A percentile compares a stretch with the other conserved stretches of the same genome.
phyloP scores from a whole-genome alignment of 53 echinoderm and acorn worm genomes.

The Pentamera pediparva region DNA sequence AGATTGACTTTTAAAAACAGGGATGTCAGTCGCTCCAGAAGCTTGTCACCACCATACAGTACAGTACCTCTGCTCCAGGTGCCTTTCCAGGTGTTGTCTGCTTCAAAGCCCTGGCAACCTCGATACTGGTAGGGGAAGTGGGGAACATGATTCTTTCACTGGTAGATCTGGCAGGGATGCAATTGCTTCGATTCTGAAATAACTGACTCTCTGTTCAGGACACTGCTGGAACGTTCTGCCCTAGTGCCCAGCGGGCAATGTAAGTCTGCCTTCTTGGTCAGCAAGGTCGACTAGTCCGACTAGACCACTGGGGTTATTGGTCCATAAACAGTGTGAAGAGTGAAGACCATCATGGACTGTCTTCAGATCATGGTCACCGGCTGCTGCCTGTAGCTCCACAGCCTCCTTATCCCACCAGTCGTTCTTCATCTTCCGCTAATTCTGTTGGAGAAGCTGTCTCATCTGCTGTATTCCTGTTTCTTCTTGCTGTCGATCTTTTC shows the following conservation, averaged over 20 bases:
- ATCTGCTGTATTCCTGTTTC: too few species aligned
- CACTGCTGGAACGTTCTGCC: too few species aligned
- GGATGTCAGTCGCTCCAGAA: slow-evolving; percentile 13
- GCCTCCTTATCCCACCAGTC: slow-evolving; percentile 15
- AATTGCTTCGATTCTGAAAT: slow-evolving; percentile 38
- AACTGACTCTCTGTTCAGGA: slow-evolving; percentile 16
- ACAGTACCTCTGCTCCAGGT: slow-evolving; percentile 25
- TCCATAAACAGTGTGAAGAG: background rate
- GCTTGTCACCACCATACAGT: background rate
- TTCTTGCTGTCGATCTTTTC: too few species aligned
- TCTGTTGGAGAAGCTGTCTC: background rate
- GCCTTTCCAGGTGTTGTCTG: too few species aligned
- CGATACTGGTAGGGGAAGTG: background rate
- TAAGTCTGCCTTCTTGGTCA: slow-evolving; percentile 21
- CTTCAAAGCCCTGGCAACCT: too few species aligned
- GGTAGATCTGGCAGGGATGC: slow-evolving; percentile 20
- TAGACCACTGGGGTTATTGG: background rate
- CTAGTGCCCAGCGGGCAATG: background rate
- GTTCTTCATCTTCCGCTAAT: background rate
- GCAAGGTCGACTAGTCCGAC: background rate
- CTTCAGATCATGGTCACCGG: background rate
- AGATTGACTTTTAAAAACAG: slow-evolving; percentile 21
- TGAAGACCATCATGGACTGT: background rate
- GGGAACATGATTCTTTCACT: slow-evolving; percentile 5
- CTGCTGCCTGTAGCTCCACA: too few species aligned